Base-by-base conservation (phyloP, 1,140 invertebrate genomes). In the Drosophila erecta region DNA sequence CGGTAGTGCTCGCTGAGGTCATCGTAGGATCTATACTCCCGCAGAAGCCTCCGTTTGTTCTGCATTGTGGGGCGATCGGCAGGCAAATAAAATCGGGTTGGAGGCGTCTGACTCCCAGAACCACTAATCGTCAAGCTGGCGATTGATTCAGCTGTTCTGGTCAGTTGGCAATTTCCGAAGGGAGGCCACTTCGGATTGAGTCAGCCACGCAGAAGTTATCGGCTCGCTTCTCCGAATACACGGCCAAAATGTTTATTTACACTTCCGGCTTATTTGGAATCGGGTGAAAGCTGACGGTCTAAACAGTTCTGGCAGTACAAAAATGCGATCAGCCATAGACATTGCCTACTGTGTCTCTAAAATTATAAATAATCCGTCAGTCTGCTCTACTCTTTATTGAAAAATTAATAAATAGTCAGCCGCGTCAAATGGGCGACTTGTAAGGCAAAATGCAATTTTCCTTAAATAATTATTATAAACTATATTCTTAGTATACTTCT, bases 1-100 rank as follows among this genome's bases (percentile, higher is more conserved):
- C 83, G 47, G 44, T 79, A 87, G n/a, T 65, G 58, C 38, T 73
- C 57, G 41, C 58, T 76, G n/a, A 86, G 65, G 50, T 86, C 83
- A 70, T 72, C 67, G 24, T 62, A 87, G n/a, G 83, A 86, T 43
- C 61, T 83, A 20, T 76, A 86, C 66, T 86, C 65, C 49, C 79
- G 70, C 33, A 74, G 12, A 46, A 76, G 43, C 46, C 60, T 56
- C 30, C 60, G 12, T 40, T 49, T 86, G 65, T 33, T 72, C 83
- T 65, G 83, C 76, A 67, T 70, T 30, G 30, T 10, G 30, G 17
- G 20, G 24, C 37, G 15, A 44, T 69, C 50, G 43, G 30, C 6
- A 4, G 24, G 6, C 27, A 55, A 76, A 44, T 76, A 55, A 75
- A 56, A 22, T n/a, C 30, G 17, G 14, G n/a, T 8, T 20, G 2